Conservation (phyloP, 2,797 vertebrate species). For the Cryptoblepharus egeriae region DNA sequence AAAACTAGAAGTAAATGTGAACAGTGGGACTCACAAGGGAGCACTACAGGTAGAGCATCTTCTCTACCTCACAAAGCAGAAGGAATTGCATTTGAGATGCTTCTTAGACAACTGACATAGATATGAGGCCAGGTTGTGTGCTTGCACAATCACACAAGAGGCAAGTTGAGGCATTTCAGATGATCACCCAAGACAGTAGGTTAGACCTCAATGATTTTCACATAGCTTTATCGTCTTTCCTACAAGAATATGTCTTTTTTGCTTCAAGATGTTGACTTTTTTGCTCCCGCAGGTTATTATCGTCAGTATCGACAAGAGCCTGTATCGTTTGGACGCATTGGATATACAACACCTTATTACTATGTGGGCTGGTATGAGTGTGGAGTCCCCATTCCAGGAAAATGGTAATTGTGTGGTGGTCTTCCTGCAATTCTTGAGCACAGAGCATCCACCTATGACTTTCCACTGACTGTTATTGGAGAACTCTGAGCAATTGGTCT, state of each 20-base stretch:
- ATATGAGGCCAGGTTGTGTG: background rate
- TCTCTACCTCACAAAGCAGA: background rate
- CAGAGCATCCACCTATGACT: slow-evolving; percentile 15
- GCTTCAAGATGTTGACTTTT: slow-evolving; percentile 23
- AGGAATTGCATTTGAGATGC: background rate
- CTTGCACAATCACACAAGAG: background rate
- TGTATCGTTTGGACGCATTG: slow-evolving; percentile 90
- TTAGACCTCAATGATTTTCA: slow-evolving; percentile 28
- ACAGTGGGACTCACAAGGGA: background rate
- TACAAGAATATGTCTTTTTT: background rate
- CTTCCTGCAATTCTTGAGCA: slow-evolving; percentile 31
- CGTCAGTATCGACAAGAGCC: slow-evolving; percentile 95
- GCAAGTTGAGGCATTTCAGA: background rate
- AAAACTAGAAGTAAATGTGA: background rate
- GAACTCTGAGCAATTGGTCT: slow-evolving; percentile 73
- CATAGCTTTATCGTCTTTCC: background rate
- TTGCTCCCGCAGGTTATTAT: slow-evolving; percentile 83
- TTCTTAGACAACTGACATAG: background rate
- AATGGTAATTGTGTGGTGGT: slow-evolving; percentile 84
- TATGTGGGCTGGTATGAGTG: slow-evolving; percentile 99
- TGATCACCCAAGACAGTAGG: too few species aligned
- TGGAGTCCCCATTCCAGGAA: slow-evolving; percentile 96
- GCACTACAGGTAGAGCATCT: background rate
- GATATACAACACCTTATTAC: slow-evolving; percentile 88
- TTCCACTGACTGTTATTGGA: slow-evolving; percentile 43